Conservation (phyloP, 1,140 invertebrate species). For the Dendroctonus ponderosae region DNA sequence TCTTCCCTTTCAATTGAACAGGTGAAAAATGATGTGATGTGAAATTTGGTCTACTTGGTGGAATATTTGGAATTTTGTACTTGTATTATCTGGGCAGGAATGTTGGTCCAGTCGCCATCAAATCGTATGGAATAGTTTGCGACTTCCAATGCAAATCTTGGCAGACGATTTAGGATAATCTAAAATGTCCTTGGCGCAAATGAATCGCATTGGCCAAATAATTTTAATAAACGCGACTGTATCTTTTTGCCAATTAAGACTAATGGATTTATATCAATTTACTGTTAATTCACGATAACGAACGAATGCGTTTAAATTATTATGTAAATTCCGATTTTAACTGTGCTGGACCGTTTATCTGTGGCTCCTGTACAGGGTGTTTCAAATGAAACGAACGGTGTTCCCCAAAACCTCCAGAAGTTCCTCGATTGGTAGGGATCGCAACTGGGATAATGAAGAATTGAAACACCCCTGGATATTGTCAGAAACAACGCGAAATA, state of each 20-base stretch:
- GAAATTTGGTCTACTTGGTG: too few relatives aligned
- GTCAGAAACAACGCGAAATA: too few relatives aligned
- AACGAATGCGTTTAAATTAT: slow-evolving; percentile 3
- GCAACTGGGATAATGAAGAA: too few relatives aligned
- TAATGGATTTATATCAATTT: slow-evolving; percentile 17
- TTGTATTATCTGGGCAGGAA: too few relatives aligned
- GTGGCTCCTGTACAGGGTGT: not conserved
- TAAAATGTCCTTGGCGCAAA: slow-evolving; percentile 1
- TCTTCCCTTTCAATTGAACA: too few relatives aligned
- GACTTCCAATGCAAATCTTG: too few relatives aligned
- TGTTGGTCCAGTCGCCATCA: too few relatives aligned
- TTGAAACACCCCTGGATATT: too few relatives aligned
- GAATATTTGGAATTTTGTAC: too few relatives aligned
- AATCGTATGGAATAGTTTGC: too few relatives aligned
- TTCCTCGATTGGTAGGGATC: not conserved
- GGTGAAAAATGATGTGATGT: too few relatives aligned
- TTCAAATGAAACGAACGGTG: not conserved
- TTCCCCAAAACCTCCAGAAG: not conserved
- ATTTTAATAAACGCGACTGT: slow-evolving; percentile 12
- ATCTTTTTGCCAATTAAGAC: slow-evolving; percentile 12
- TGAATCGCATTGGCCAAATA: not conserved
- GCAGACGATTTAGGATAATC: too few relatives aligned
- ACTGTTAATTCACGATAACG: slow-evolving; percentile 1
- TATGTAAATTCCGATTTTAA: not conserved
- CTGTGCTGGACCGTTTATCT: not conserved